phyloP scores from a whole-genome alignment of 1,140 invertebrate genomes.

The Zaprionus nigranus region DNA sequence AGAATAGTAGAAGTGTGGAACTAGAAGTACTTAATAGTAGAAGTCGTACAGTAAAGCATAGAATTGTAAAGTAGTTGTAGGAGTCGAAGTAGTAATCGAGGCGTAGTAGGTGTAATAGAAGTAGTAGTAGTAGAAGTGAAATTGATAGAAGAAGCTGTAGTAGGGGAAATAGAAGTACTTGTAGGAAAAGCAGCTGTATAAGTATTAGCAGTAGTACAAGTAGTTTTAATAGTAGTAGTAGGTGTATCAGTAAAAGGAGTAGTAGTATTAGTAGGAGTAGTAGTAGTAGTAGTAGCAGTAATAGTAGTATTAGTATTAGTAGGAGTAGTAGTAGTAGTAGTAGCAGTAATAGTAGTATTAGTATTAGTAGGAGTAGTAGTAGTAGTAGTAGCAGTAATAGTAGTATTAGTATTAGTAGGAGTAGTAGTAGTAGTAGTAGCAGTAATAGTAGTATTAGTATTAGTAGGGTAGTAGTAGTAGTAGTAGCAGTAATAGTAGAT shows the following conservation, averaged over 20 bases:
- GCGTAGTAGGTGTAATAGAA: neutral
- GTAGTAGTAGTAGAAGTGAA: rapidly evolving
- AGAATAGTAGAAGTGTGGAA: no score
- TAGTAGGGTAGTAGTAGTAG: neutral
- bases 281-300: no score
- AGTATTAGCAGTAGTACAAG: neutral
- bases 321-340: neutral
- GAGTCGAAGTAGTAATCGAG: no score
- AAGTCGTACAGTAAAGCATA: no score
- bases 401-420: neutral
- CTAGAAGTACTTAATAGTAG: no score
- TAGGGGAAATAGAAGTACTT: neutral
- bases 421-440: neutral
- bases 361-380: neutral
- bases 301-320: no score
- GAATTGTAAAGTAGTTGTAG: no score
- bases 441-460: neutral
- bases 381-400: neutral
- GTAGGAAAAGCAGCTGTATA: no score
- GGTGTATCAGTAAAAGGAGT: no score
- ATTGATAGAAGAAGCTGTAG: no score
- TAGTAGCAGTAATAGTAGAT: no score
- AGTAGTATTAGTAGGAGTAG: no score
- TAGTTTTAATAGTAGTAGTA: neutral
- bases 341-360: neutral